Evolutionary conservation across 1,140 invertebrate species (phyloP).

Genomic region (Lepidurus couesii): DNA sequence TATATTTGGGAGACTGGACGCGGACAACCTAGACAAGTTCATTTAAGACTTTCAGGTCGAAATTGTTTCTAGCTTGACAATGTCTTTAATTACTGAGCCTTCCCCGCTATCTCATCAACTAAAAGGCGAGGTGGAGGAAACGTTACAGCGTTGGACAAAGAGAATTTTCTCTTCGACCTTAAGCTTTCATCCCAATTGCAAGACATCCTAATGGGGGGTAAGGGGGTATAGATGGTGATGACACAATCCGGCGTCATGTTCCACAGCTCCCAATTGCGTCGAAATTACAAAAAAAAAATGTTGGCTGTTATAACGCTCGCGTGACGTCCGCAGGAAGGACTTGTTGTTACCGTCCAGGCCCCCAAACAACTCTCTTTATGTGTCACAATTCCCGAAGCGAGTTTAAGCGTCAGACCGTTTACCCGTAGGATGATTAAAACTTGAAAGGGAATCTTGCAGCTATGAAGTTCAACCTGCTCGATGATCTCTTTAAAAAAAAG

Average conservation of each 20-base stretch:
- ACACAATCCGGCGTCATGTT: conserved; percentile 8
- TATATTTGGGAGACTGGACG: too few relatives aligned
- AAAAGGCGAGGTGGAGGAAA: not conserved
- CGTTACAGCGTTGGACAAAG: not conserved
- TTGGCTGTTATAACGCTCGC: not conserved
- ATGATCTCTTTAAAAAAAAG: not conserved
- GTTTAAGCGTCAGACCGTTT: too few relatives aligned
- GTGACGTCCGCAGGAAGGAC: not conserved
- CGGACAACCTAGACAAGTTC: not conserved
- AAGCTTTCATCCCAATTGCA: not conserved
- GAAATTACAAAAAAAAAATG: not conserved
- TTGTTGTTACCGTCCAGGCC: not conserved
- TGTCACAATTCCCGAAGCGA: not conserved
- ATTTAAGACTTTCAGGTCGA: not conserved
- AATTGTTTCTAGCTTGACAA: not conserved
- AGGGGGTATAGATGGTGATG: not conserved
- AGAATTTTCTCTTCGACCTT: not conserved
- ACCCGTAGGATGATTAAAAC: too few relatives aligned
- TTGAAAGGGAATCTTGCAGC: too few relatives aligned
- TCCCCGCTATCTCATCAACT: conserved; percentile 14
- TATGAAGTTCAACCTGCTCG: not conserved
- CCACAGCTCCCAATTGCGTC: not conserved
- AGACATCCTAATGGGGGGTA: not conserved
- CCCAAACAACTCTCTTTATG: not conserved
- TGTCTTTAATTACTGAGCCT: conserved; percentile 5